These are phyloP conservation scores for Dynastes grantii DNA, from an alignment of 2,888 invertebrate genomes.

Conservation along the genomic window DNA sequence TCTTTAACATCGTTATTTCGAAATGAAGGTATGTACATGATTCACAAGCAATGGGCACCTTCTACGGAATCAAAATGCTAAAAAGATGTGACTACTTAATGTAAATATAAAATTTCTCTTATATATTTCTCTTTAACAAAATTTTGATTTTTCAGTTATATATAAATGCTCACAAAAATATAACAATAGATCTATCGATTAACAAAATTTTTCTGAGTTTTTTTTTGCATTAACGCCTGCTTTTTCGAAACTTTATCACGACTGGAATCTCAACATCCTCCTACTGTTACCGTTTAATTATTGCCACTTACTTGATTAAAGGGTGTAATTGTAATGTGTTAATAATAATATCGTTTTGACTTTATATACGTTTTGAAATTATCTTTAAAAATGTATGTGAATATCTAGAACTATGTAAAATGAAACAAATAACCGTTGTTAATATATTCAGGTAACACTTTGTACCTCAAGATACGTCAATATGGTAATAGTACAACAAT, in stretches of 20 bases:
- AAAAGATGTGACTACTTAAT: background rate
- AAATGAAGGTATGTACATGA: too few species aligned
- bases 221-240: background rate
- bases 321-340: background rate
- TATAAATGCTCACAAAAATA: constrained; percentile 8
- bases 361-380: background rate
- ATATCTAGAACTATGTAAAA: constrained; percentile 10
- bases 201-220: constrained; percentile 9
- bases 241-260: background rate
- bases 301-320: background rate
- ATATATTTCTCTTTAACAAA: background rate
- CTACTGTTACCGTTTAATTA: background rate
- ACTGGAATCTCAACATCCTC: background rate
- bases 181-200: background rate
- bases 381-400: background rate
- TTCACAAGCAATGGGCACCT: too few species aligned
- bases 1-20: too few species aligned
- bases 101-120: background rate
- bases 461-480: constrained; percentile 27
- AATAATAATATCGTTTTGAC: background rate
- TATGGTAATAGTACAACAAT: background rate
- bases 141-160: constrained; percentile 5
- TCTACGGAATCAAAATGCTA: too few species aligned
- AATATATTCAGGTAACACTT: constrained; percentile 22
- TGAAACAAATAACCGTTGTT: background rate